phyloP scores from a whole-genome alignment of 2,113 vertebrate genomes.

The Poeciliopsis turrubarensis region DNA sequence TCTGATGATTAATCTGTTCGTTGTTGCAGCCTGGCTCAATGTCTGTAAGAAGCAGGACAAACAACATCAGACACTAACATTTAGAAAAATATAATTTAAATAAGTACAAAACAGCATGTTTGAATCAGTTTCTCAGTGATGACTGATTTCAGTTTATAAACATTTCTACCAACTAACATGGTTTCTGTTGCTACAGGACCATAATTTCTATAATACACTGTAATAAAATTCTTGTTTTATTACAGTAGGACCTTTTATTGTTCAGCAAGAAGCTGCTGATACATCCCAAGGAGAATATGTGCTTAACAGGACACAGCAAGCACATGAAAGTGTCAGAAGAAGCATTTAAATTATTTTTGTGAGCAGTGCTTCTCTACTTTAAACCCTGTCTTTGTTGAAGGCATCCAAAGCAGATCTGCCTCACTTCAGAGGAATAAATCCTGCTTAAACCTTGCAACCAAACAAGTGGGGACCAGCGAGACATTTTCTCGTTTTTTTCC shows the following conservation, averaged over 20 bases:
- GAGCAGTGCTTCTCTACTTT: not conserved
- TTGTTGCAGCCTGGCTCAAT: too few relatives aligned
- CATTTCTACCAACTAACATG: not conserved
- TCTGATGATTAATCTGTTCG: too few relatives aligned
- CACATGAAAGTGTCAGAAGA: not conserved
- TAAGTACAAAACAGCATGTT: too few relatives aligned
- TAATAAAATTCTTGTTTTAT: not conserved
- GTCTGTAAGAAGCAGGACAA: too few relatives aligned
- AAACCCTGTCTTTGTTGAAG: not conserved
- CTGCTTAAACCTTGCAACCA: constrained; percentile 9
- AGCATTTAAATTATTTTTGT: not conserved
- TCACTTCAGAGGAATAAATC: constrained; percentile 8
- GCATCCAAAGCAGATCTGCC: not conserved
- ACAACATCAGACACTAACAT: too few relatives aligned
- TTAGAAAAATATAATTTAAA: too few relatives aligned
- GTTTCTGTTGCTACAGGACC: not conserved
- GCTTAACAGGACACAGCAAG: not conserved
- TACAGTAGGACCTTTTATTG: not conserved
- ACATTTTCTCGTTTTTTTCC: constrained; percentile 1
- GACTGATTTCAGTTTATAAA: too few relatives aligned
- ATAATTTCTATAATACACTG: not conserved
- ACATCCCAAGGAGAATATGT: not conserved
- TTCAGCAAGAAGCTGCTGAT: not conserved
- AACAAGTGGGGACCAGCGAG: not conserved
- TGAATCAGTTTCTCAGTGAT: too few relatives aligned